Evolutionary conservation across 2,797 vertebrate species (phyloP), one percentile per base, ranked within the genome.

Genomic region (Poecilia gillii): DNA sequence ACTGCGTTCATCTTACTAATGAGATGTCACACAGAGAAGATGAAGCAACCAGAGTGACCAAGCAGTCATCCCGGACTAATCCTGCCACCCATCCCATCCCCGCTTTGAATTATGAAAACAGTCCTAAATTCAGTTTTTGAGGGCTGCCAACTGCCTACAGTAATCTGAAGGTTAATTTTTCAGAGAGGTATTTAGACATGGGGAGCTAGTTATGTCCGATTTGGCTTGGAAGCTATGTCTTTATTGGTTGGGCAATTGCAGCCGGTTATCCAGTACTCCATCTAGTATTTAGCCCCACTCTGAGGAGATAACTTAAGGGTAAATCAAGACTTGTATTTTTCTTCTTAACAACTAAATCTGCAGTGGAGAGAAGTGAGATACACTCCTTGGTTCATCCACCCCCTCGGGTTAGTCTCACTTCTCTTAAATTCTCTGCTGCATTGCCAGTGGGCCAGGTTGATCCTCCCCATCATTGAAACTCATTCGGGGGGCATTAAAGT

Each of bases 401-500:
- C 90, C 87, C 88, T 90, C 83, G 4, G 88, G 90, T 93, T 83
- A 84, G 89, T 82, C 81, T 85, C 53, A 66, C 90, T 93, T 90
- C 91, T 92, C 91, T 93, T 92, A 92, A 91, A 90, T 94, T 94
- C 90, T 89, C 86, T 86, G 76, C 91, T 90, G 91, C 93, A 81
- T 86, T 94, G 92, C 94, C 94, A 94, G 96, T 96, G 97, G 97
- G 96, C 97, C 97, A 97, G 96, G 96, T 96, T 96, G 96, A 96
- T 97, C 95, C 95, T 95, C 94, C 95, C 95, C 93, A 92, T 97
- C 94, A 96, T 95, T 97, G 97, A 97, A 97, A 97, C 97, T 98
- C 97, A 98, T 97, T 97, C 95, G 94, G 96, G 92, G 96, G 96
- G 97, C 97, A 97, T 99, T 99, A 98, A 98, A 98, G 97, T 98